Evolutionary conservation across 2,888 invertebrate species (phyloP), one percentile per base, ranked within the genome.

Genomic region (Tanypteryx hageni): DNA sequence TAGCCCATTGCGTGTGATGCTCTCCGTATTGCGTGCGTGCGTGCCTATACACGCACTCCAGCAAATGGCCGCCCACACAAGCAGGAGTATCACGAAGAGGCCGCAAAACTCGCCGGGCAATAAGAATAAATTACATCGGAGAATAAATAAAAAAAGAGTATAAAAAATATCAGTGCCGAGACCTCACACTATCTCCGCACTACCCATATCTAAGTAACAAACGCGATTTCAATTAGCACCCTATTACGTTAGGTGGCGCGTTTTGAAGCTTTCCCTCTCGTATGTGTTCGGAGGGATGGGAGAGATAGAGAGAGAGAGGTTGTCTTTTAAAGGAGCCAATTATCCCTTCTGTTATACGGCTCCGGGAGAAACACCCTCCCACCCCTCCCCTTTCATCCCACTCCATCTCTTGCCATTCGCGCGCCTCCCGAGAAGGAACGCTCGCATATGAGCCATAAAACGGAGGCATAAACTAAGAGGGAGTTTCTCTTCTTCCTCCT

Each of bases 201-300:
- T 5, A 1, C 44, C 76, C 76, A 22, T 11, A 44, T 44, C 44
- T 44, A 27, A 27, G 76, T 27, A 76, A 76, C 27, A 76, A 76
- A 76, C 22, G 76, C 76, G 76, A 76, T 22, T 76, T 76, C 76
- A 76, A 76, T 76, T 76, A 76, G 76, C 76, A 76, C 76, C 76
- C 76, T 76, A 22, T 76, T 27, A 22, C 11, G 76, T 44, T 44
- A 44, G 44, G 44, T 44, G 44, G 44, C 44, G 44, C 44, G 44
- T 44, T n/a, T 44, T 27, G 27, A 22, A 8, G 76, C 27, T 76
- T 22, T 18, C 44, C 44, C 44, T 44, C 44, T 44, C 44, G 44
- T 44, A 44, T 44, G 44, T 44, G 44, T 44, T 44, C 44, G 44
- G 44, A 44, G 44, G 1, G 44, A 5, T 1, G 44, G 44, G 44